phyloP scores from a whole-genome alignment of 1,140 invertebrate species.

The Brachionus plicatilis region DNA sequence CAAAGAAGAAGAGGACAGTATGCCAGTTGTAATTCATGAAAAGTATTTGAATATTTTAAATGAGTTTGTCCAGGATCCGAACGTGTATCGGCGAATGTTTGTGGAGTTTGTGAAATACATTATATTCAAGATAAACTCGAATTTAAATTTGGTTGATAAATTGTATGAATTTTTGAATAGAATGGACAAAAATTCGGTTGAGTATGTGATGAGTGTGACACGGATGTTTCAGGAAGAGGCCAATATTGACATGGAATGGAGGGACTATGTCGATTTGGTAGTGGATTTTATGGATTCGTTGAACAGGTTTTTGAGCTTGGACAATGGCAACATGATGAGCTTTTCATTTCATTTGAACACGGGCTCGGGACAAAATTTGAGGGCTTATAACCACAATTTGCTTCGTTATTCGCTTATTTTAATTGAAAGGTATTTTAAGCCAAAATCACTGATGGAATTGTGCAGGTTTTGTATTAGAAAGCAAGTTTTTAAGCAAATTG shows the following conservation, averaged over 20 bases:
- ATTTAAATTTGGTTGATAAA: background rate
- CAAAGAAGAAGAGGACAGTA: background rate
- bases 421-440: background rate
- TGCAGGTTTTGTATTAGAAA: background rate
- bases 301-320: slow-evolving; percentile 17
- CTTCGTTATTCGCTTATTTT: background rate
- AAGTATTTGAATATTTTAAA: slow-evolving; percentile 26
- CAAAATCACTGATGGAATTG: slow-evolving; percentile 9
- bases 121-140: slow-evolving; percentile 27
- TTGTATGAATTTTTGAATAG: slow-evolving; percentile 5
- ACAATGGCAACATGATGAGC: background rate
- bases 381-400: background rate
- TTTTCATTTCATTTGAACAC: background rate
- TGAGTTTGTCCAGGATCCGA: background rate
- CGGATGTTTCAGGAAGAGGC: background rate
- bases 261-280: background rate
- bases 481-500: background rate
- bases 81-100: slow-evolving; percentile 34
- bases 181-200: slow-evolving; percentile 10
- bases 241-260: background rate
- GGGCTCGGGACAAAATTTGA: background rate
- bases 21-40: background rate
- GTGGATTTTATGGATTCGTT: slow-evolving; percentile 30
- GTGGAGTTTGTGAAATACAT: slow-evolving; percentile 20
- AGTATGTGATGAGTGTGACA: background rate